phyloP scores from a whole-genome alignment of 2,888 invertebrate genomes.

The Chrysolina oricalcia region DNA sequence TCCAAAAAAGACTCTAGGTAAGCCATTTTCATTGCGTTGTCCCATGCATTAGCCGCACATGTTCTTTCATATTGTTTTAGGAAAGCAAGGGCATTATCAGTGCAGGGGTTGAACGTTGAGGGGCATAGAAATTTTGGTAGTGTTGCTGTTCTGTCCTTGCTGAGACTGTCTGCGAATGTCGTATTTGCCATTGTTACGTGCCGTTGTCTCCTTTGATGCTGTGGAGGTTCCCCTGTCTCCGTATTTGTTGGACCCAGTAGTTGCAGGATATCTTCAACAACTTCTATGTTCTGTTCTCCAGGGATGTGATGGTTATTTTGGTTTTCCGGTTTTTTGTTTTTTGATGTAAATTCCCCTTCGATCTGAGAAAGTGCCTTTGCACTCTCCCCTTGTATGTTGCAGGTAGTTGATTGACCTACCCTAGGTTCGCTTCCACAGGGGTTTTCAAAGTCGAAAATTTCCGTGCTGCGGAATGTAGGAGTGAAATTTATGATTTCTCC shows the following conservation, averaged over 20 bases:
- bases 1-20: slow-evolving; percentile 35
- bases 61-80: slow-evolving; percentile 30
- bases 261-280: neutral
- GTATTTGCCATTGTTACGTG: neutral
- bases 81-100: slow-evolving; percentile 14
- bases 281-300: neutral
- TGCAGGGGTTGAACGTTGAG: neutral
- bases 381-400: neutral
- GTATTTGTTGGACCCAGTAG: neutral
- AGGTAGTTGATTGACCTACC: neutral
- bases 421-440: neutral
- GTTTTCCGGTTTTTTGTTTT: neutral
- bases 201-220: neutral
- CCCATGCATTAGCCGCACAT: slow-evolving; percentile 30
- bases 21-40: slow-evolving; percentile 32
- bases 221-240: neutral
- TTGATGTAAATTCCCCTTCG: neutral
- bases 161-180: slow-evolving; percentile 2
- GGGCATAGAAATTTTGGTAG: neutral
- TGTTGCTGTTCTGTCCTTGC: neutral
- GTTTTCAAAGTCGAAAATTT: neutral
- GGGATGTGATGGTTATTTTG: no score
- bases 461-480: slow-evolving; percentile 10
- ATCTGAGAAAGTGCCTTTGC: slow-evolving; percentile 8
- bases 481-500: no score